Base-by-base conservation (phyloP, 2,797 vertebrate species). In the Dicrostonyx torquatus region DNA sequence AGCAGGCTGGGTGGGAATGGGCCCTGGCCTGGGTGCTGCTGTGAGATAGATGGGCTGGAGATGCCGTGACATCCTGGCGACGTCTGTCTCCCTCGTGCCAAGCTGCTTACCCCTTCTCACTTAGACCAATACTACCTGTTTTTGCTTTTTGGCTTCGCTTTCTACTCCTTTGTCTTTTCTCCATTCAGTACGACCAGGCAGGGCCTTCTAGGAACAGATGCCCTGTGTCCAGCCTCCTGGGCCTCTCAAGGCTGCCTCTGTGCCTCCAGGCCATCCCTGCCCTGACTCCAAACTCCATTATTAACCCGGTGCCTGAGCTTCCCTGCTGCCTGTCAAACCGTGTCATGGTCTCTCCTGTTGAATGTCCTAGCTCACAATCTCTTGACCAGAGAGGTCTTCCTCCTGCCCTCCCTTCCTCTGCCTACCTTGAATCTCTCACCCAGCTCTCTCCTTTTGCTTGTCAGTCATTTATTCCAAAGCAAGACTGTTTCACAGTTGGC, bases 401-500 rank as follows among this genome's bases (percentile, higher is more conserved):
- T 24, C 60, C 37, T 31, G 18, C 86, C 72, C 20, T 73, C 53
- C 70, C 82, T 85, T 34, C 55, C 53, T 31, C 22, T 55, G 68
- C n/a, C 50, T 94, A 31, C 58, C 77, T 89, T 55, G 31, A 50
- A 10, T 68, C 45, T 64, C 34, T 76, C 60, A 29, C 34, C 14
- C 58, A 15, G 43, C 9, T 18, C 15, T 22, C n/a, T 45, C 15
- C 70, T n/a, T 60, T 43, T 93, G 91, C 45, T 22, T 62, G 86
- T 82, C 76, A 58, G 37, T n/a, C 40, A 76, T 76, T 24, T 76
- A 45, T 62, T 62, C 45, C 89, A 89, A 92, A 90, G 48, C 84
- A 87, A 1, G 76, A 55, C 8, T 83, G 26, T 24, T 91, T 87
- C 58, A 60, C 68, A 90, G 37, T 83, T 85, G 93, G 91, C 87